These are phyloP conservation scores for Drosophila nr. perissopoda DNA, from an alignment of 2,888 invertebrate genomes.

Conservation along the genomic window DNA sequence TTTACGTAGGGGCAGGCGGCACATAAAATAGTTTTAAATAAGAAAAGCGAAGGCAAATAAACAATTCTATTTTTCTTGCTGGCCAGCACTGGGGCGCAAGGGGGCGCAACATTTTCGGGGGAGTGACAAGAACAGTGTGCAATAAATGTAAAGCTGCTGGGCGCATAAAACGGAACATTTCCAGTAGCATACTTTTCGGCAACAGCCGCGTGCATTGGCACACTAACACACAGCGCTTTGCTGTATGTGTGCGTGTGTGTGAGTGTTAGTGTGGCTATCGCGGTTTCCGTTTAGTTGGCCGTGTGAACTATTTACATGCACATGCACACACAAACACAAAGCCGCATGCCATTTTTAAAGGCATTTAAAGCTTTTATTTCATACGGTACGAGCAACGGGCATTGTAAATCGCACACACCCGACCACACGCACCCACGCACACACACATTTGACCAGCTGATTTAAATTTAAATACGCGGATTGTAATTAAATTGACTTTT, in stretches of 20 bases:
- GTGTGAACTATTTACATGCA: constrained; percentile 69
- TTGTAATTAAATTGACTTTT: constrained; percentile 75
- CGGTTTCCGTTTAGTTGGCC: constrained; percentile 71
- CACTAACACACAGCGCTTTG: constrained; percentile 58
- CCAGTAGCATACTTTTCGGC: constrained; percentile 70
- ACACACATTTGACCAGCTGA: constrained; percentile 42
- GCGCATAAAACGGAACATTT: constrained; percentile 77
- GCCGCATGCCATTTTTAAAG: constrained; percentile 43
- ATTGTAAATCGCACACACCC: constrained; percentile 51
- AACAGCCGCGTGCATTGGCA: constrained; percentile 61
- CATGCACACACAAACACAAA: constrained; percentile 28
- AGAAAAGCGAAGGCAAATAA: constrained; percentile 76
- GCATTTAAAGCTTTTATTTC: constrained; percentile 48
- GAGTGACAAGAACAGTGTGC: constrained; percentile 55
- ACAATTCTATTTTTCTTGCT: constrained; percentile 76
- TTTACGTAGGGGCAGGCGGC: constrained; percentile 69
- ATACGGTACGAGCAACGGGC: constrained; percentile 23
- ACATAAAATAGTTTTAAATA: constrained; percentile 79
- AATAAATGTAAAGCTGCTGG: constrained; percentile 71
- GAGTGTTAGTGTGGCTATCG: constrained; percentile 34
- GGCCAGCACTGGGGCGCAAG: constrained; percentile 27
- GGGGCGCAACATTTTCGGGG: constrained; percentile 16
- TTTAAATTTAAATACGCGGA: constrained; percentile 64
- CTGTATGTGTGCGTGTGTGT: constrained; percentile 22
- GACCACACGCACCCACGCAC: not conserved